Conservation (phyloP, 2,888 invertebrate genomes). For the Scaeva pyrastri region DNA sequence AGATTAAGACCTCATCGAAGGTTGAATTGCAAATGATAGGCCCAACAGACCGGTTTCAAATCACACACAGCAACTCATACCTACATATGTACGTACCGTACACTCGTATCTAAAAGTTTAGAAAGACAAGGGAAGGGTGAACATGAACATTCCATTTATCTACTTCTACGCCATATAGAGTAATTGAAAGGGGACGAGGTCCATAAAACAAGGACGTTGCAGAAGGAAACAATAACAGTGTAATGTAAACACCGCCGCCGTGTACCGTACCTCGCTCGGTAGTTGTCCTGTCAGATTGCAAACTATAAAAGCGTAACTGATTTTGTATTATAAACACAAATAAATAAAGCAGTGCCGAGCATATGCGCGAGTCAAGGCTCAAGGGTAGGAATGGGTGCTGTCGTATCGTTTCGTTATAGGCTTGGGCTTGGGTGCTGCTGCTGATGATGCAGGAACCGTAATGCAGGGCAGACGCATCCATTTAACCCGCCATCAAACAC, state of each 20-base stretch:
- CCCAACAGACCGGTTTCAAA: constrained; percentile 76
- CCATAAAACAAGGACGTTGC: constrained; percentile 79
- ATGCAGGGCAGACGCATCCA: constrained; percentile 73
- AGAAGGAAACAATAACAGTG: constrained; percentile 82
- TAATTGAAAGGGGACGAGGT: constrained; percentile 74
- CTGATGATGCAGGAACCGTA: constrained; percentile 41
- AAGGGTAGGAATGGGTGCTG: constrained; percentile 69
- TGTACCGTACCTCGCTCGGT: constrained; percentile 53
- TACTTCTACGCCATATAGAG: constrained; percentile 67
- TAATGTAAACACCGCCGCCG: constrained; percentile 82
- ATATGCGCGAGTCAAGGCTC: constrained; percentile 74
- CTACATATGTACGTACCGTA: no score
- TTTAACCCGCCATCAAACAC: constrained; percentile 70
- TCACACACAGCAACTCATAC: constrained; percentile 37
- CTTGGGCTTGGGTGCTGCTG: constrained; percentile 27
- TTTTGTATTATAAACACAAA: constrained; percentile 84
- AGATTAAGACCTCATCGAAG: constrained; percentile 82
- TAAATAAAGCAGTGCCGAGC: constrained; percentile 81
- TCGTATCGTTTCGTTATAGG: constrained; percentile 31
- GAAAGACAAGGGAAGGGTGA: constrained; percentile 61
- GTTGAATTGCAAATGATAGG: constrained; percentile 77
- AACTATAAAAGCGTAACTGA: constrained; percentile 83
- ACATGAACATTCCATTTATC: constrained; percentile 73
- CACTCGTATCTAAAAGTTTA: not conserved
- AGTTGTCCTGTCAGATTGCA: constrained; percentile 74